A percentile compares a stretch with the other conserved stretches of the same genome.
phyloP scores from a whole-genome alignment of 2,888 invertebrate species.

The Chymomyza fuscimana region DNA sequence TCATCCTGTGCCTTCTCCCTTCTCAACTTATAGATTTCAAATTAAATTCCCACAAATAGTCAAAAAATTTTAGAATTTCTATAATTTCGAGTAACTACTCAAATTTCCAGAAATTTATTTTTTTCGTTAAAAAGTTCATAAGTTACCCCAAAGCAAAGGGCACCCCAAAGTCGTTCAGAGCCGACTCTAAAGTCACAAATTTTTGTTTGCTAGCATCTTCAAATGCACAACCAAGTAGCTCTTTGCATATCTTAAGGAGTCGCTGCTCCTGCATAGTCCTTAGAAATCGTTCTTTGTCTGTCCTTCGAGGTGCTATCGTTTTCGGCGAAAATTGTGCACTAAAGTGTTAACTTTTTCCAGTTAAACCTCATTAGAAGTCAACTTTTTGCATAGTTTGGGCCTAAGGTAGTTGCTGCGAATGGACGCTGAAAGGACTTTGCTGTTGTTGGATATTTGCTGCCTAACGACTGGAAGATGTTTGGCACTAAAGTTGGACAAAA shows the following conservation, averaged over 20 bases:
- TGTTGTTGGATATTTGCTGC: not conserved
- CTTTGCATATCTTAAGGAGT: conserved; percentile 23
- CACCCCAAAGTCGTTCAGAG: too few relatives aligned
- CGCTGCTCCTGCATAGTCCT: not conserved
- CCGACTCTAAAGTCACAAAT: not conserved
- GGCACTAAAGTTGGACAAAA: not conserved
- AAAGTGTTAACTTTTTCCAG: conserved; percentile 47
- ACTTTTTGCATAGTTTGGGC: conserved; percentile 29
- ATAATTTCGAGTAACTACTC: too few relatives aligned
- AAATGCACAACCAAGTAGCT: not conserved
- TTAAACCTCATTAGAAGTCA: conserved; percentile 38
- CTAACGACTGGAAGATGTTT: not conserved
- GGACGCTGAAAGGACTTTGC: not conserved
- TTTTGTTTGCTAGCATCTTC: not conserved
- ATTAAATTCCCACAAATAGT: too few relatives aligned
- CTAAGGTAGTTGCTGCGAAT: not conserved
- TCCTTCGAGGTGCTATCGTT: conserved; percentile 13
- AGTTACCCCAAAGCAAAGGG: too few relatives aligned
- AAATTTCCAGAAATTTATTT: too few relatives aligned
- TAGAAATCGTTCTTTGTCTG: conserved; percentile 33
- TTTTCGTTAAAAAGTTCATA: too few relatives aligned
- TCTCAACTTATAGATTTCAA: too few relatives aligned
- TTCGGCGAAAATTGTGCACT: conserved; percentile 34
- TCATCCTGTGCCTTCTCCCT: too few relatives aligned
- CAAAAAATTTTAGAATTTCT: too few relatives aligned